phyloP scores from a whole-genome alignment of 1,140 invertebrate genomes.

The Pseudomyrmex concolor region DNA sequence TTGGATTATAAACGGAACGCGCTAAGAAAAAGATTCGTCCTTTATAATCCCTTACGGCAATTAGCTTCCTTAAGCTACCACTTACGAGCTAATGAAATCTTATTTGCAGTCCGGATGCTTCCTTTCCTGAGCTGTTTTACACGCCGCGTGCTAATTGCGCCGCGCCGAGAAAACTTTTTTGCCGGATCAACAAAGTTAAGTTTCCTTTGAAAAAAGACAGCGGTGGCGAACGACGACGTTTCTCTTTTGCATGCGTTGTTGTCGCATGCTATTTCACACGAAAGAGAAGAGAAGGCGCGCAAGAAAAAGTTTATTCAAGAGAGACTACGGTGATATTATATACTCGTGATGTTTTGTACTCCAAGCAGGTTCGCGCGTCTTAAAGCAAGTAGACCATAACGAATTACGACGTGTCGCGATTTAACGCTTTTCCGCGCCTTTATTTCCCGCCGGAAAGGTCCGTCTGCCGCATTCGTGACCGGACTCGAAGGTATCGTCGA shows the following conservation, averaged over 20 bases:
- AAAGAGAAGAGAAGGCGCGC: not conserved
- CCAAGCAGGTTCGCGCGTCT: constrained; percentile 39
- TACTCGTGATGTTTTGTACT: constrained; percentile 27
- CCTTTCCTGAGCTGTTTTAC: not conserved
- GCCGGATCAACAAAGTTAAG: constrained; percentile 55
- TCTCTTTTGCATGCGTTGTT: not conserved
- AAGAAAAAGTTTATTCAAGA: constrained; percentile 2
- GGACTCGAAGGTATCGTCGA: constrained; percentile 25
- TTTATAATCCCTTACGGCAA: constrained; percentile 33
- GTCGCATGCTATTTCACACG: constrained; percentile 15
- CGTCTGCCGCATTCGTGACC: constrained; percentile 34
- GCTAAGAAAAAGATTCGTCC: constrained; percentile 11
- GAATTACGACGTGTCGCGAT: constrained; percentile 51
- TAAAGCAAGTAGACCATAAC: constrained; percentile 40
- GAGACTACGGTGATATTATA: constrained; percentile 30
- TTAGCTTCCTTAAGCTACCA: constrained; percentile 31
- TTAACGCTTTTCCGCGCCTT: constrained; percentile 39
- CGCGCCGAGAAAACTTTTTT: constrained; percentile 26
- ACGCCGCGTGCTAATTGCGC: constrained; percentile 34
- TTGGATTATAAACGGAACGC: not conserved
- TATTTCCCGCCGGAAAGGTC: constrained; percentile 30
- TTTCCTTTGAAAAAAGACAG: constrained; percentile 59
- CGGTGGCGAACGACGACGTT: not conserved
- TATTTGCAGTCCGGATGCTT: constrained; percentile 17
- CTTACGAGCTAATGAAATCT: constrained; percentile 68